A percentile compares a stretch with the other conserved stretches of the same genome.
Conservation (phyloP, 2,888 invertebrate genomes). For the Margaritifera margaritifera region DNA sequence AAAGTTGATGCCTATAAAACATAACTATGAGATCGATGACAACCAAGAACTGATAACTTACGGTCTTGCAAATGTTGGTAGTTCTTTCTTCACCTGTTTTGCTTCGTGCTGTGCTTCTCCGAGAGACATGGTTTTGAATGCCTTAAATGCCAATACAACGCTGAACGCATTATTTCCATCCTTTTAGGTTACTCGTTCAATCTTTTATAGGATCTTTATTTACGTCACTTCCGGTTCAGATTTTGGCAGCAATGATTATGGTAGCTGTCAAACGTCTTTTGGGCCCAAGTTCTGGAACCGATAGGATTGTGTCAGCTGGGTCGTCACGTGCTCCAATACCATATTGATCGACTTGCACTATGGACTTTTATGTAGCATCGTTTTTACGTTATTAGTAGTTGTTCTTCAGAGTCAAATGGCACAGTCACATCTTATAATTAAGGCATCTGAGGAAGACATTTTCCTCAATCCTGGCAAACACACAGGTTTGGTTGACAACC, state of each 20-base stretch:
- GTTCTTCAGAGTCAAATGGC: conserved; percentile 48
- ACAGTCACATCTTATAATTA: background rate
- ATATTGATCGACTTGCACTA: conserved; percentile 58
- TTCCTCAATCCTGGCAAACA: background rate
- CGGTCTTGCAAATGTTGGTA: conserved; percentile 65
- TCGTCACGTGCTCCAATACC: conserved; percentile 50
- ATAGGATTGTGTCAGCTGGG: conserved; percentile 79
- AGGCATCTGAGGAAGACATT: too few relatives aligned
- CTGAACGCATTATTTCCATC: conserved; percentile 57
- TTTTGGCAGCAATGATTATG: conserved; percentile 73
- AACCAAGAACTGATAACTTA: conserved; percentile 72
- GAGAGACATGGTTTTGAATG: conserved; percentile 55
- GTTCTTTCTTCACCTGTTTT: conserved; percentile 72
- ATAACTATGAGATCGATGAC: conserved; percentile 67
- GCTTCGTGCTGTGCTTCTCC: conserved; percentile 69
- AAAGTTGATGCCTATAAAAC: conserved; percentile 69
- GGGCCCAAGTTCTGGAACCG: conserved; percentile 82
- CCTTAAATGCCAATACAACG: conserved; percentile 62
- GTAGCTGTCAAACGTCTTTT: conserved; percentile 73
- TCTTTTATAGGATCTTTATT: conserved; percentile 63
- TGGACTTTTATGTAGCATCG: conserved; percentile 61
- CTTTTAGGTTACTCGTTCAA: conserved; percentile 62
- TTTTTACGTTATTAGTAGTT: conserved; percentile 46
- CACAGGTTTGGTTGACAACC: conserved; percentile 13
- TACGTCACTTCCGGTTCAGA: conserved; percentile 60